Base-by-base conservation (phyloP, 2,888 invertebrate genomes). In the Agrotis exclamationis region DNA sequence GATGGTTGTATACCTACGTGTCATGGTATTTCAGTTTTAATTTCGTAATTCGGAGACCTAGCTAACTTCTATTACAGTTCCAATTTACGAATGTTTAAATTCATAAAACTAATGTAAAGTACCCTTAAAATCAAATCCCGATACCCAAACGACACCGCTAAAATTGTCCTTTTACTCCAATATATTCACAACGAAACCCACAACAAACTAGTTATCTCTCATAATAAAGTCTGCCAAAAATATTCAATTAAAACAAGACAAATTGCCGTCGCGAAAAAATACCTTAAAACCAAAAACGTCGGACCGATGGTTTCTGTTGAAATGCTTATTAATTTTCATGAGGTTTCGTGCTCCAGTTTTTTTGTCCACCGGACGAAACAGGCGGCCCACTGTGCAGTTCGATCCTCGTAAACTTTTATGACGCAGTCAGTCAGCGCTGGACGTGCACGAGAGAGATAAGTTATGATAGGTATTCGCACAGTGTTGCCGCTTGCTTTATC, bases 241-340 rank as follows among this genome's bases (percentile, higher is more conserved):
- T 88, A 86, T 88, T 87, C 86, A 88, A 88, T 88, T 88, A 84
- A 83, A 79, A 82, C 79, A 85, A 85, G 88, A 88, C 88, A 88
- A 88, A 88, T 88, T 88, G 86, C 85, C 76, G 70, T 77, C 79
- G 68, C 65, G 76, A 87, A 88, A 88, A 88, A 87, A 85, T 79
- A 57, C 65, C 39, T 83, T 75, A 79, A 82, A 81, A 83, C 79
- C 74, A 80, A 83, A 83, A 83, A 83, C 78, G 76, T 79, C 76
- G 70, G 77, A 64, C 59, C 81, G 53, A 82, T 75, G 83, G 83
- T 78, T 85, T 87, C 86, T 79, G 83, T 62, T 63, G 85, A 85
- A 86, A 85, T 53, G 74, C 85, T 86, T 86, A 85, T 86, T 86
- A 86, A 86, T 85, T 86, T 86, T 86, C 87, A 86, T 86, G 87